A percentile compares a stretch with the other conserved stretches of the same genome.
phyloP scores from a whole-genome alignment of 2,113 vertebrate species.

The Nyctibius bracteatus region DNA sequence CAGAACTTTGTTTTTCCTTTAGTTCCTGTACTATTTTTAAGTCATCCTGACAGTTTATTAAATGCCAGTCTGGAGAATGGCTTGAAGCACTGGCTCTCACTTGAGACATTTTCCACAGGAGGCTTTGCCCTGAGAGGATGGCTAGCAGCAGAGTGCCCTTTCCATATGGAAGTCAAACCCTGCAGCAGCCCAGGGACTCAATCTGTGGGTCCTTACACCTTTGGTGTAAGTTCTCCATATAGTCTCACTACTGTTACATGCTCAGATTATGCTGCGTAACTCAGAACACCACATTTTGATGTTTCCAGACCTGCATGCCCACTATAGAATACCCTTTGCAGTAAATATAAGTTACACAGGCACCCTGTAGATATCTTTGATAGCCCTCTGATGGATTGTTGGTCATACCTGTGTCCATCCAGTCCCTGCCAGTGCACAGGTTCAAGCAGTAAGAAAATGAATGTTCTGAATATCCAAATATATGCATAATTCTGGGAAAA shows the following conservation, averaged over 20 bases:
- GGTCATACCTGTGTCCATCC: rapidly evolving
- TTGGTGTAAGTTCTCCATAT: rapidly evolving
- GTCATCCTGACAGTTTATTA: conserved; percentile 24
- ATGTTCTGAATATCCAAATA: not conserved
- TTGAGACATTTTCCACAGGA: rapidly evolving
- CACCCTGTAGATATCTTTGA: not conserved
- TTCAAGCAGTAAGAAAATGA: not conserved
- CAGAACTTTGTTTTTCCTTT: conserved; percentile 26
- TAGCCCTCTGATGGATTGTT: not conserved
- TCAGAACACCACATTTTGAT: not conserved
- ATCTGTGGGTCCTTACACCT: not conserved
- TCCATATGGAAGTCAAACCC: not conserved
- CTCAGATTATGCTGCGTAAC: not conserved
- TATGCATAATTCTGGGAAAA: not conserved
- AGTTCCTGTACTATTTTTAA: conserved; percentile 39
- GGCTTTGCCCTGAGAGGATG: not conserved
- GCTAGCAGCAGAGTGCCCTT: not conserved
- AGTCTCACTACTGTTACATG: rapidly evolving
- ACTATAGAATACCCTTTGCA: not conserved
- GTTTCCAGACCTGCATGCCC: not conserved
- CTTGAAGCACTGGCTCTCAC: not conserved
- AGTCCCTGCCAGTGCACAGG: not conserved
- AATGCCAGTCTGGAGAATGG: not conserved
- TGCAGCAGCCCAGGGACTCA: not conserved
- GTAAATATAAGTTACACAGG: not conserved